Evolutionary conservation across 2,888 invertebrate species (phyloP).

Genomic region (Lasioglossum oenotherae): DNA sequence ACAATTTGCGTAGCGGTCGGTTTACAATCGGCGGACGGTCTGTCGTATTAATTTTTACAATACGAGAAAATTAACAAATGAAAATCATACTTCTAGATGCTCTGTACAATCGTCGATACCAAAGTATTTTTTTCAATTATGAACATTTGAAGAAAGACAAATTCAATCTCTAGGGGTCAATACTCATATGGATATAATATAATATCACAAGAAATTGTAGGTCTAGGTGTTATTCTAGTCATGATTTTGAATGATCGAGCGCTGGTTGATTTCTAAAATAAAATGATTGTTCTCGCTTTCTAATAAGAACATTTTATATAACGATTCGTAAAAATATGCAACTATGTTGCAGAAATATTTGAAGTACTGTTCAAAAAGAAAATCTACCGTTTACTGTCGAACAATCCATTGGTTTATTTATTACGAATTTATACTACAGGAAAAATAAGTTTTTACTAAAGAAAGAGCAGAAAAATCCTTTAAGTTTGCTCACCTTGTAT

Average conservation of each 20-base stretch:
- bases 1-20: background rate
- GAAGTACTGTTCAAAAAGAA: background rate
- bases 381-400: background rate
- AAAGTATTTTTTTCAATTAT: background rate
- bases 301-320: background rate
- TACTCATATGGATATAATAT: too few species aligned
- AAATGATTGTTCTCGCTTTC: background rate
- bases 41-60: background rate
- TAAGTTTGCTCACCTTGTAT: conserved; percentile 54
- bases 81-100: background rate
- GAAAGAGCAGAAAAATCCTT: background rate
- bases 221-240: too few species aligned
- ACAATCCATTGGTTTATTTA: background rate
- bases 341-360: too few species aligned
- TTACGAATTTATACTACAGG: background rate
- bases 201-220: too few species aligned
- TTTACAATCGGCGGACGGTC: background rate
- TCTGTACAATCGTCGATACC: background rate
- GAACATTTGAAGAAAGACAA: background rate
- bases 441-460: background rate
- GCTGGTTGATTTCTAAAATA: too few species aligned
- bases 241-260: too few species aligned
- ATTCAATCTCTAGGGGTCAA: background rate
- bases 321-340: too few species aligned
- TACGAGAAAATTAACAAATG: background rate